Evolutionary conservation across 1,140 invertebrate genomes (phyloP).

Genomic region (Bombyx mori): ASM3026992v2 NC_085114.1:13269501-13270000

Average conservation of each 20-base stretch:
- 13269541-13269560: conserved; percentile 32
- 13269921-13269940: conserved; percentile 32
- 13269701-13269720: conserved; percentile 31
- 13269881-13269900: conserved; percentile 26
- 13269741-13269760: conserved; percentile 55
- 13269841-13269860: conserved; percentile 64
- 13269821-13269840: conserved; percentile 80
- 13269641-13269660: conserved; percentile 37
- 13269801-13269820: conserved; percentile 80
- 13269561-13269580: conserved; percentile 44
- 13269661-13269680: conserved; percentile 24
- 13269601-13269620: conserved; percentile 8
- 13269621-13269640: conserved; percentile 39
- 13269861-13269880: conserved; percentile 21
- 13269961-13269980: conserved; percentile 4
- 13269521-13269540: conserved; percentile 35
- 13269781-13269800: conserved; percentile 80
- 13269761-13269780: conserved; percentile 77
- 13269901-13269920: conserved; percentile 25
- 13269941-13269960: conserved; percentile 34
- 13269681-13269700: conserved; percentile 22
- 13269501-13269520: conserved; percentile 37
- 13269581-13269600: conserved; percentile 13
- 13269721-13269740: conserved; percentile 37
- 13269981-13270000: conserved; percentile 23